Conservation (phyloP, 1,140 invertebrate species). For the Hyles vespertilio region DNA sequence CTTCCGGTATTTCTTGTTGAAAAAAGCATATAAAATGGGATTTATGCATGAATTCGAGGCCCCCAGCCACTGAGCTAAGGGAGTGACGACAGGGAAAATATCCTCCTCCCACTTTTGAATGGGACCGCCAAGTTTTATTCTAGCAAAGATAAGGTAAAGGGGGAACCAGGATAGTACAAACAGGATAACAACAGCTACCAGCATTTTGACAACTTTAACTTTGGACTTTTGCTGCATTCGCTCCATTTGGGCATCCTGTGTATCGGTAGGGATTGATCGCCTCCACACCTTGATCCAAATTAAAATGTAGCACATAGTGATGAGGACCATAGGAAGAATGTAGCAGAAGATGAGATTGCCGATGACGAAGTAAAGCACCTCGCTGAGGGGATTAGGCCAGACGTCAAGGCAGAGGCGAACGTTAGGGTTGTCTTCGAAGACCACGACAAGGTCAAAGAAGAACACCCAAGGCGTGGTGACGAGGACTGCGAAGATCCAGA, state of each 20-base stretch:
- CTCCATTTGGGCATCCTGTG: conserved; percentile 94
- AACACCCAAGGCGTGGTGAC: conserved; percentile 93
- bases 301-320: conserved; percentile 93
- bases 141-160: conserved; percentile 91
- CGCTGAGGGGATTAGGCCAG: conserved; percentile 89
- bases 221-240: conserved; percentile 94
- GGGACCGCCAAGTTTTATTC: conserved; percentile 88
- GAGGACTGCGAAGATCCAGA: conserved; percentile 91
- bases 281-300: conserved; percentile 96
- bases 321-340: conserved; percentile 93
- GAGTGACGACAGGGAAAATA: conserved; percentile 87
- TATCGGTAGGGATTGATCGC: conserved; percentile 90
- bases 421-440: conserved; percentile 83
- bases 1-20: conserved; percentile 96
- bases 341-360: conserved; percentile 94
- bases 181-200: conserved; percentile 94
- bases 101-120: conserved; percentile 85
- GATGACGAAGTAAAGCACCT: conserved; percentile 90
- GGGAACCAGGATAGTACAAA: conserved; percentile 97
- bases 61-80: conserved; percentile 97
- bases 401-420: conserved; percentile 87
- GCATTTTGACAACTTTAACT: conserved; percentile 97
- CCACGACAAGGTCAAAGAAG: conserved; percentile 89
- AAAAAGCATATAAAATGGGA: conserved; percentile 97
- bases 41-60: conserved; percentile 98